phyloP scores from a whole-genome alignment of 2,113 vertebrate genomes.

The Peromyscus californicus region DNA sequence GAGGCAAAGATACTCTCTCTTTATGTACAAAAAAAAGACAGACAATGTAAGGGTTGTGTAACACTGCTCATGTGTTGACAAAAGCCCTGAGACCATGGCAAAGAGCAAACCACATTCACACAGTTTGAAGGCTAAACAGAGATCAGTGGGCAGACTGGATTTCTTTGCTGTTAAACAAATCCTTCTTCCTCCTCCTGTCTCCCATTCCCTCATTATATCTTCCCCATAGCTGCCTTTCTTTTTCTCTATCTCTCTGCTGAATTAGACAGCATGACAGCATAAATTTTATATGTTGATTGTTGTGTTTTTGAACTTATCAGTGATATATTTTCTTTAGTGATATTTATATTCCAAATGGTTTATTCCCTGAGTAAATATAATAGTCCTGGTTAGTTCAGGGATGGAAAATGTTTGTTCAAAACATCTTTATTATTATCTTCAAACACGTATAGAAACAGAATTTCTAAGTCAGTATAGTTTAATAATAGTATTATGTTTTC shows the following conservation, averaged over 20 bases:
- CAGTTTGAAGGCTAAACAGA: not conserved
- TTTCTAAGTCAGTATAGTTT: not conserved
- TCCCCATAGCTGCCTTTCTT: too few species aligned
- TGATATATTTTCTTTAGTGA: not conserved
- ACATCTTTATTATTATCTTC: not conserved
- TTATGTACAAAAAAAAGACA: conserved; percentile 27
- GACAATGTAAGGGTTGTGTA: not conserved
- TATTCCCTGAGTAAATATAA: not conserved
- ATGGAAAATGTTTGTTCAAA: not conserved
- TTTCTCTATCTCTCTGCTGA: not conserved
- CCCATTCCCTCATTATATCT: not conserved
- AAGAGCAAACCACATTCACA: not conserved
- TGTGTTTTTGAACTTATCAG: not conserved
- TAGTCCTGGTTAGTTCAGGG: not conserved
- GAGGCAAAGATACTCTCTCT: not conserved
- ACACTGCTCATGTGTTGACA: not conserved
- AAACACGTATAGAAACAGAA: not conserved
- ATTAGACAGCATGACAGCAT: not conserved
- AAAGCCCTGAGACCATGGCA: not conserved
- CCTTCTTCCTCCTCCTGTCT: not conserved
- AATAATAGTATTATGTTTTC: not conserved
- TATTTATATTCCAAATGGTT: not conserved
- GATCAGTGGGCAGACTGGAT: not conserved
- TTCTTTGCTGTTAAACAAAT: not conserved
- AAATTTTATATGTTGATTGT: not conserved